Base-by-base conservation (phyloP, 2,888 invertebrate species). In the Lordiphosa andalusiaca region DNA sequence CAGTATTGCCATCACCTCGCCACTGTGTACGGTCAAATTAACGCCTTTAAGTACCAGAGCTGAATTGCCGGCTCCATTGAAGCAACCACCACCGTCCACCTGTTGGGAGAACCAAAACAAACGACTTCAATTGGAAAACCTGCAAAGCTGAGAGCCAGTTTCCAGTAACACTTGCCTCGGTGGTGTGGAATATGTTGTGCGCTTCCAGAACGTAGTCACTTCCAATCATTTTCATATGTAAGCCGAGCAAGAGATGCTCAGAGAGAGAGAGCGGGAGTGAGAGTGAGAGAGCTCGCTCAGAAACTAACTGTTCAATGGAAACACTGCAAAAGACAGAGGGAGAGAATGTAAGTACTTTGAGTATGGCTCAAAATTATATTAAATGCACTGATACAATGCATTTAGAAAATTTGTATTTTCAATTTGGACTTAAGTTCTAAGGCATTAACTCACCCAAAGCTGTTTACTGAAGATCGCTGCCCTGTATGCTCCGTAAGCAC, bases 21-120 rank as follows among this genome's bases (percentile, higher is more conserved):
- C 98, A 47, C 96, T 96, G 85, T 95, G 95, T 0, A 98, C 96
- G 65, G 94, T 94, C 81, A 98, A 93, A 16, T 96, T 96, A 5
- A 98, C 96, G 90, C 98, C 97, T 89, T 98, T 96, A 10, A 98
- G 91, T 53, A 98, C 96, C 33, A 97, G 92, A 0, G 95, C 96
- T 1, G 94, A 95, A 85, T 95, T 94, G 53, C 95, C 93, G 23
- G 93, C 94, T 0, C 95, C 95, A 40, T 94, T 93, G 60, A 90
- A 91, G 86, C 94, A 94, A 63, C 94, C 94, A 56, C 94, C 93
- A 3, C 94, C 94, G 84, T 95, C 95, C 82, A 95, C 94, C 95
- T 95, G 74, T 38, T 84, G 77, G 53, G 42, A 35, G 30, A 53
- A 53, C n/a, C 30, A 50, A 64, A 61, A 65, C 57, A 66, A 71